Base-by-base conservation (phyloP, 2,888 invertebrate species). In the Blomia tropicalis region DNA sequence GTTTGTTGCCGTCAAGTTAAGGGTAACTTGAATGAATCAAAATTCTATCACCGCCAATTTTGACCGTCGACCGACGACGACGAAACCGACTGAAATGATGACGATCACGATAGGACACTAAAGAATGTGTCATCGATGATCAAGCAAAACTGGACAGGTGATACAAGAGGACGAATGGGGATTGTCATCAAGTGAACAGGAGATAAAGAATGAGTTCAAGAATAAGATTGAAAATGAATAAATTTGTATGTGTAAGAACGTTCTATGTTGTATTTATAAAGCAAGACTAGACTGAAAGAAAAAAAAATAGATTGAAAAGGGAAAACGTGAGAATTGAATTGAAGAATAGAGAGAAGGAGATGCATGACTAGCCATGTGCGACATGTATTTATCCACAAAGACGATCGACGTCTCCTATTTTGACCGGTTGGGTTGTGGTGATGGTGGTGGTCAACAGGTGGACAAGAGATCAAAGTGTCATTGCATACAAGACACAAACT, bases 261-360 rank as follows among this genome's bases (percentile, higher is more conserved):
- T n/a, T n/a, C n/a, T n/a, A n/a, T n/a, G n/a, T n/a, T n/a, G n/a
- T n/a, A n/a, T n/a, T n/a, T n/a, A n/a, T n/a, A n/a, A n/a, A n/a
- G n/a, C n/a, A n/a, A 36, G 7, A 36, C 36, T 11, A 36, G 36
- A 36, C 36, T 11, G 36, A 36, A 17, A 36, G 7, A 36, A 17
- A 36, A 17, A 36, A 11, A 36, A 17, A 36, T 17, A 47, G 7
- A 27, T n/a, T 36, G 7, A n/a, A 47, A 47, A 47, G 7, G 27
- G 51, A 47, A 47, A 47, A 47, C 51, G 51, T 47, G 51, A 47
- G 51, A 47, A 47, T 47, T n/a, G n/a, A n/a, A n/a, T n/a, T n/a
- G n/a, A n/a, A n/a, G n/a, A n/a, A n/a, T n/a, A n/a, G n/a, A n/a
- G n/a, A n/a, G n/a, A n/a, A n/a, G 51, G 7, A 14, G 51, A 22